Percentiles rank a stretch among this genome's conserved stretches.
Evolutionary conservation across 2,888 invertebrate species (phyloP).

Genomic region (Darwinula stevensoni): DNA sequence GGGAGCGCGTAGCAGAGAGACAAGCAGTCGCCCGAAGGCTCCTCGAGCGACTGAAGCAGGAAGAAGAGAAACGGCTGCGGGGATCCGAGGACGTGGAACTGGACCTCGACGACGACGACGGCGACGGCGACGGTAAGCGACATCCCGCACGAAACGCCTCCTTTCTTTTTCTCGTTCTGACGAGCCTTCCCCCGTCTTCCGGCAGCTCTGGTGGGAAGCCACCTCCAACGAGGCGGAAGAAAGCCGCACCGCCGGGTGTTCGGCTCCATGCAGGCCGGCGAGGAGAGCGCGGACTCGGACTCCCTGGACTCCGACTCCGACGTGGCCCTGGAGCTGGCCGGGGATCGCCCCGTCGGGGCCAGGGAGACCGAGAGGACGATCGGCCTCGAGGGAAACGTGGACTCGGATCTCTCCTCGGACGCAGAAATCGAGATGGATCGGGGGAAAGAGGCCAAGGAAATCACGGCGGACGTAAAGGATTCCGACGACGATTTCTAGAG

Average conservation of each 20-base stretch:
- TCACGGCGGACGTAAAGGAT: too few species aligned
- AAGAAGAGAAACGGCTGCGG: constrained; percentile 21
- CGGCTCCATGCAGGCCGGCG: constrained; percentile 24
- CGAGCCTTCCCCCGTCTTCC: too few species aligned
- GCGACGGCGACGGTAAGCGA: too few species aligned
- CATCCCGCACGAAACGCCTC: too few species aligned
- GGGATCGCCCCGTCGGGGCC: constrained; percentile 24
- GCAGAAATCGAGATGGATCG: constrained; percentile 8
- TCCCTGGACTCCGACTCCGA: constrained; percentile 20
- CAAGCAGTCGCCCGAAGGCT: constrained; percentile 24
- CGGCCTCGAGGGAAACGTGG: constrained; percentile 26
- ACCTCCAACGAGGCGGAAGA: too few species aligned
- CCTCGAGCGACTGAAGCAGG: constrained; percentile 24
- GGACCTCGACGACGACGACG: constrained; percentile 14
- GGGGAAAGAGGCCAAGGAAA: constrained; percentile 7
- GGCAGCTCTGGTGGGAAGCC: too few species aligned
- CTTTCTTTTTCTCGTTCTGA: too few species aligned
- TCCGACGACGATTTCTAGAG: too few species aligned
- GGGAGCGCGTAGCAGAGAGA: constrained; percentile 41
- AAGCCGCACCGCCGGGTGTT: constrained; percentile 21
- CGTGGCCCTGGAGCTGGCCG: constrained; percentile 26
- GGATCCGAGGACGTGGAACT: constrained; percentile 19
- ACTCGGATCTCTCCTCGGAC: constrained; percentile 8
- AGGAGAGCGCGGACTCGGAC: constrained; percentile 16
- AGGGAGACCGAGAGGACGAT: constrained; percentile 28